These are phyloP conservation scores for Phrynosoma blainvillii DNA, from an alignment of 2,113 vertebrate genomes.

Conservation along the genomic window DNA sequence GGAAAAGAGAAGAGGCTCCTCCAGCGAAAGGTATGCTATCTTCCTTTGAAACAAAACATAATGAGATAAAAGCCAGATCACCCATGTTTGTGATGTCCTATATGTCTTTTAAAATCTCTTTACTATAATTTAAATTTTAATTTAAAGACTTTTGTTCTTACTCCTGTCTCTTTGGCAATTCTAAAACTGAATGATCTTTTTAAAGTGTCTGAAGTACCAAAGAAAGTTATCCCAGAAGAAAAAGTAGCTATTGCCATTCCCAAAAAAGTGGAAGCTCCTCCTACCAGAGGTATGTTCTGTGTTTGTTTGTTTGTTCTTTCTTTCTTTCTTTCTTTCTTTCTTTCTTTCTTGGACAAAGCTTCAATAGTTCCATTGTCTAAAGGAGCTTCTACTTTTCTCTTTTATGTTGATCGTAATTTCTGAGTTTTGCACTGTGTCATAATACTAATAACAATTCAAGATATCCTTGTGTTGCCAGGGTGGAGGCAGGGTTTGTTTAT, in stretches of 20 bases:
- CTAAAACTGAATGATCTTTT: slow-evolving; percentile 63
- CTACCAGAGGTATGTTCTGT: slow-evolving; percentile 75
- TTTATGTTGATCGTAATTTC: slow-evolving; percentile 7
- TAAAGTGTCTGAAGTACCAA: slow-evolving; percentile 75
- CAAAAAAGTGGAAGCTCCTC: slow-evolving; percentile 76
- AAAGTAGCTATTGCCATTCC: slow-evolving; percentile 70
- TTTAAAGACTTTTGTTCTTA: neutral
- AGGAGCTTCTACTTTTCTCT: slow-evolving; percentile 22
- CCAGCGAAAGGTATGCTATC: slow-evolving; percentile 60
- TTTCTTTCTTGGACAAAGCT: neutral
- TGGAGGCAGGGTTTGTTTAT: neutral
- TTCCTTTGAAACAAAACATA: slow-evolving; percentile 37
- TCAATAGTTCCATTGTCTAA: neutral
- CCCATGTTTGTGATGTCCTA: neutral
- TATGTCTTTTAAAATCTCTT: slow-evolving; percentile 3
- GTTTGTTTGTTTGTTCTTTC: no score
- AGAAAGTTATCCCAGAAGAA: slow-evolving; percentile 77
- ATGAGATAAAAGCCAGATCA: neutral
- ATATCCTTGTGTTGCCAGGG: neutral
- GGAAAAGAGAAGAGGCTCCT: slow-evolving; percentile 51
- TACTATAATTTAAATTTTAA: neutral
- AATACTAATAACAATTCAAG: slow-evolving; percentile 1
- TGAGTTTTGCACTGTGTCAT: neutral
- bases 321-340: neutral
- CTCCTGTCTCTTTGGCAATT: slow-evolving; percentile 37